These are phyloP conservation scores for Argyrosomus regius DNA, from an alignment of 2,797 vertebrate genomes.

Conservation along the genomic window DNA sequence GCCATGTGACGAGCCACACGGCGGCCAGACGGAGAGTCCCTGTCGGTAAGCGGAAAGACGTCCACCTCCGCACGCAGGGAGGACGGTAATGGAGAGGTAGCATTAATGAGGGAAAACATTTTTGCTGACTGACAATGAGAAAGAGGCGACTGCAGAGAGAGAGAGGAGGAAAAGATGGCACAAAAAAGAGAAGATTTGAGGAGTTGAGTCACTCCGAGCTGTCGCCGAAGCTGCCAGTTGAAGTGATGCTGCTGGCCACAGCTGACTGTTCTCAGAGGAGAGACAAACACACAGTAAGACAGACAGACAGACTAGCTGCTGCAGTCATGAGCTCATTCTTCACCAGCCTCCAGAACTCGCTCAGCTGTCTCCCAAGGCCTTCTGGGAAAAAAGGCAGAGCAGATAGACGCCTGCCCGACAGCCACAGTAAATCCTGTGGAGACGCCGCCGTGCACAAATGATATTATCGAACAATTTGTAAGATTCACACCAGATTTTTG, in stretches of 20 bases:
- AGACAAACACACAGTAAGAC: slow-evolving; percentile 7
- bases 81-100: neutral
- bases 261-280: slow-evolving; percentile 38
- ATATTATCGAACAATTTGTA: slow-evolving; percentile 12
- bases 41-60: slow-evolving; percentile 18
- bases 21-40: slow-evolving; percentile 50
- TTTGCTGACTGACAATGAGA: slow-evolving; percentile 12
- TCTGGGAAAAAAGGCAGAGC: slow-evolving; percentile 43
- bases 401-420: slow-evolving; percentile 23
- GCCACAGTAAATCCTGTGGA: slow-evolving; percentile 12
- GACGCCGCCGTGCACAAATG: neutral
- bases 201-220: slow-evolving; percentile 41
- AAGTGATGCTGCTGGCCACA: slow-evolving; percentile 45
- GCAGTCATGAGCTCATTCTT: slow-evolving; percentile 61
- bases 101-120: slow-evolving; percentile 34
- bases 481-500: slow-evolving; percentile 39
- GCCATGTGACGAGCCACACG: slow-evolving; percentile 70
- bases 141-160: neutral
- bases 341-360: slow-evolving; percentile 6
- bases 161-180: slow-evolving; percentile 4
- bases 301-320: slow-evolving; percentile 29
- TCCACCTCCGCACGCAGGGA: slow-evolving; percentile 28
- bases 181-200: slow-evolving; percentile 10
- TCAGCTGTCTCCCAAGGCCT: slow-evolving; percentile 49
- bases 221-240: slow-evolving; percentile 37